Percentiles rank a stretch among this genome's conserved stretches.
Conservation (phyloP, 1,140 invertebrate genomes). For the Belonocnema kinseyi region DNA sequence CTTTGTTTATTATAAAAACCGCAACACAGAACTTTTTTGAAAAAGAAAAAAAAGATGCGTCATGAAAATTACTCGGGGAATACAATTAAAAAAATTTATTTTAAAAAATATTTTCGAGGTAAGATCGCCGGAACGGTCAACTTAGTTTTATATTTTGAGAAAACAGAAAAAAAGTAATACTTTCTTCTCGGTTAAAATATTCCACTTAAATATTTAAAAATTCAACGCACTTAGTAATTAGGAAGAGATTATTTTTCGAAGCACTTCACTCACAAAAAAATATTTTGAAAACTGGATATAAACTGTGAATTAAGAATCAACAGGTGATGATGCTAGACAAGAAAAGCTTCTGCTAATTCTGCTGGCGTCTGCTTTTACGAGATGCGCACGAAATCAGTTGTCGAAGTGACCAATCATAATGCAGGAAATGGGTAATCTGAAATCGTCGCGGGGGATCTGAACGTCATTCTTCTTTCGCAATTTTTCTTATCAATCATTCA, state of each 20-base stretch:
- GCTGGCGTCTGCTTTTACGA: conserved; percentile 2
- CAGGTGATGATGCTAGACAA: background rate
- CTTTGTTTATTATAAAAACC: no score
- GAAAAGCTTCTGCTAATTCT: conserved; percentile 2
- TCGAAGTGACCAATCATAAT: background rate
- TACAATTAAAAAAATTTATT: no score
- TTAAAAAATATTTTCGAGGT: no score
- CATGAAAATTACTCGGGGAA: no score
- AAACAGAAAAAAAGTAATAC: background rate
- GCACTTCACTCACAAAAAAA: no score
- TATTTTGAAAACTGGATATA: no score
- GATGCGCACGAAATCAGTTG: background rate
- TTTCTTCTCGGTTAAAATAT: background rate
- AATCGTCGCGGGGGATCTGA: conserved; percentile 13
- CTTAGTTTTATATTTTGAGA: no score
- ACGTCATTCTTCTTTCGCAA: background rate
- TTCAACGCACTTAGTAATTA: background rate
- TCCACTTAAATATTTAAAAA: background rate
- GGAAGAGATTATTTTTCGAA: no score
- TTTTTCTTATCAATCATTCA: background rate
- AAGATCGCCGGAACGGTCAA: no score
- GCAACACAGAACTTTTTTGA: background rate
- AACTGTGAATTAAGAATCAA: background rate
- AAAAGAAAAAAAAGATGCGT: background rate
- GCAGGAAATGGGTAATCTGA: background rate